Conservation (phyloP, 2,797 vertebrate species). For the Rhadinocentrus ornatus region DNA sequence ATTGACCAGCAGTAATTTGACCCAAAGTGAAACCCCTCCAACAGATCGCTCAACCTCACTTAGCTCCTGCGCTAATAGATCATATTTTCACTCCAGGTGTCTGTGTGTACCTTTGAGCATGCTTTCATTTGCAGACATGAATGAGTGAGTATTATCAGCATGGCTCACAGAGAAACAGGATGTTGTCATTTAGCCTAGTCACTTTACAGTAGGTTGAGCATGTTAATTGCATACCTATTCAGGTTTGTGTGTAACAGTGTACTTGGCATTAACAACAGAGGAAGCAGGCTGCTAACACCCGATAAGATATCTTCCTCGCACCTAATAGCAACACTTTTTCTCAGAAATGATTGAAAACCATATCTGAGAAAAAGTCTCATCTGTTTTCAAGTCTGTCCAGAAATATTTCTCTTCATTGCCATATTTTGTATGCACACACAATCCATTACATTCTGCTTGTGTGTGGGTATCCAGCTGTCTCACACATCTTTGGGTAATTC, state of each 20-base stretch:
- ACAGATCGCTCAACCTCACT: slow-evolving; percentile 58
- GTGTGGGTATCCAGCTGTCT: slow-evolving; percentile 48
- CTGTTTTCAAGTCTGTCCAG: not conserved
- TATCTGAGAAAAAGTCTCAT: not conserved
- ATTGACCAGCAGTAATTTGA: slow-evolving; percentile 74
- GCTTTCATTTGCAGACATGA: slow-evolving; percentile 31
- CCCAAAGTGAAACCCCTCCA: slow-evolving; percentile 59
- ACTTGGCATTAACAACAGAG: slow-evolving; percentile 23
- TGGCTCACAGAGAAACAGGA: slow-evolving; percentile 29
- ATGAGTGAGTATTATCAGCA: slow-evolving; percentile 28
- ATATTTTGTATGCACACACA: slow-evolving; percentile 2
- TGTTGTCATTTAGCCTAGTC: slow-evolving; percentile 11
- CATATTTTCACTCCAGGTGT: slow-evolving; percentile 15
- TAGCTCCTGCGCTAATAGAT: slow-evolving; percentile 29
- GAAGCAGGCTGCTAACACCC: not conserved
- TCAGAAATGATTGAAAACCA: not conserved
- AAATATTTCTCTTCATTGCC: slow-evolving; percentile 1
- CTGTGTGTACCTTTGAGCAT: slow-evolving; percentile 5
- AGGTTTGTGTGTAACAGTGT: slow-evolving; percentile 7
- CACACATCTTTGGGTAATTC: slow-evolving; percentile 57
- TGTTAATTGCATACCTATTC: slow-evolving; percentile 9
- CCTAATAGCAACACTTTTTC: not conserved
- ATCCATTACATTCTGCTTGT: slow-evolving; percentile 5
- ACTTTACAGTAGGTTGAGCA: slow-evolving; percentile 20
- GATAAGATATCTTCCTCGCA: slow-evolving; percentile 13